phyloP scores from a whole-genome alignment of 1,140 invertebrate species.

The Ceratina japonica region DNA sequence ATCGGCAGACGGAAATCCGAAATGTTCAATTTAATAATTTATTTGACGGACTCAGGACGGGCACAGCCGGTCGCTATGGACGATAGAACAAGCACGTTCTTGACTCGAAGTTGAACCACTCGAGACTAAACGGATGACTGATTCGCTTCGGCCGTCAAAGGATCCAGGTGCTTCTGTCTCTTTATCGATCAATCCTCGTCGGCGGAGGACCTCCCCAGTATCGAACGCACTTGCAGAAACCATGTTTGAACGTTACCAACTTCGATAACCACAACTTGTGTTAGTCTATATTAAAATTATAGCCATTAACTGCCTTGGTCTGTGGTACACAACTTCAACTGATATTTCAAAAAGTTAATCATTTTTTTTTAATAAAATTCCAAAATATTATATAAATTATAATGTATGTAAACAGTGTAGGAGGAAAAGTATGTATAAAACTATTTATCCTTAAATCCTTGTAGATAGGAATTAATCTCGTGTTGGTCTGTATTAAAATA shows the following conservation, averaged over 20 bases:
- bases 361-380: no score
- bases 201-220: constrained; percentile 14
- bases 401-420: no score
- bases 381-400: no score
- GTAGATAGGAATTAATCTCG: no score
- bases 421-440: no score
- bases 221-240: constrained; percentile 8
- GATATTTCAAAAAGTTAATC: no score
- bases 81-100: constrained; percentile 31
- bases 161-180: constrained; percentile 42
- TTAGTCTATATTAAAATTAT: neutral
- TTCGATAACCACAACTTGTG: neutral
- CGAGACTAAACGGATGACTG: constrained; percentile 48
- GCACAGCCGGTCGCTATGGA: neutral
- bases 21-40: constrained; percentile 38
- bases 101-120: constrained; percentile 46
- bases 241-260: neutral
- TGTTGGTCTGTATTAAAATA: no score
- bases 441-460: no score
- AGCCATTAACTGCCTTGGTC: no score
- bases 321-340: no score
- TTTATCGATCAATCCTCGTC: constrained; percentile 41
- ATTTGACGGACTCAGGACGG: neutral
- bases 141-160: constrained; percentile 49
- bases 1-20: neutral